phyloP scores from a whole-genome alignment of 1,140 invertebrate genomes.

The Diorhabda elongata region DNA sequence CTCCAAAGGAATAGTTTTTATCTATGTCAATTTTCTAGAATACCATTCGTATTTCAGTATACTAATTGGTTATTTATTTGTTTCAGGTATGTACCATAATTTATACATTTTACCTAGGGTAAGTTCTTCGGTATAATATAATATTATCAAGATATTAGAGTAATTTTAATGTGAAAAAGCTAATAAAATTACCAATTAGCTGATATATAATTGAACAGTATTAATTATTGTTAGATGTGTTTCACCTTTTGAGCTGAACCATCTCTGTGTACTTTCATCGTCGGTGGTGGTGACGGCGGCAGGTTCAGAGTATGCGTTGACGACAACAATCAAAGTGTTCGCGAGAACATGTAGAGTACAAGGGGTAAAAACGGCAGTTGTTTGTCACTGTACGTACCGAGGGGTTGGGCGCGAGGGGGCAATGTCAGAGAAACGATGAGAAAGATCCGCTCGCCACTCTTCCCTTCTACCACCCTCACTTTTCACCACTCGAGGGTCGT shows the following conservation, averaged over 20 bases:
- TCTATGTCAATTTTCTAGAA: no score
- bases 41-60: no score
- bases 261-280: not conserved
- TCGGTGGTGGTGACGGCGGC: not conserved
- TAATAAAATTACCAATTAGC: no score
- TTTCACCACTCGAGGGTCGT: constrained; percentile 27
- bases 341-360: constrained; percentile 22
- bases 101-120: no score
- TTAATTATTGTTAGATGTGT: no score
- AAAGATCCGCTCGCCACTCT: constrained; percentile 19
- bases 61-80: no score
- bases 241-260: not conserved
- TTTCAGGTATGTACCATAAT: no score
- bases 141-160: no score
- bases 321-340: constrained; percentile 33
- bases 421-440: constrained; percentile 17
- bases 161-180: no score
- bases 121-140: no score
- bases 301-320: constrained; percentile 8
- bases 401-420: constrained; percentile 23
- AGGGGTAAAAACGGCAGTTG: constrained; percentile 33
- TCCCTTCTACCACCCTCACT: constrained; percentile 18
- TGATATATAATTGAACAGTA: no score
- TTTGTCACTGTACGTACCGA: constrained; percentile 33
- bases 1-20: no score